Percentiles rank a stretch among this genome's conserved stretches.
Conservation (phyloP, 2,888 invertebrate genomes). For the Drosophila kuntzei region DNA sequence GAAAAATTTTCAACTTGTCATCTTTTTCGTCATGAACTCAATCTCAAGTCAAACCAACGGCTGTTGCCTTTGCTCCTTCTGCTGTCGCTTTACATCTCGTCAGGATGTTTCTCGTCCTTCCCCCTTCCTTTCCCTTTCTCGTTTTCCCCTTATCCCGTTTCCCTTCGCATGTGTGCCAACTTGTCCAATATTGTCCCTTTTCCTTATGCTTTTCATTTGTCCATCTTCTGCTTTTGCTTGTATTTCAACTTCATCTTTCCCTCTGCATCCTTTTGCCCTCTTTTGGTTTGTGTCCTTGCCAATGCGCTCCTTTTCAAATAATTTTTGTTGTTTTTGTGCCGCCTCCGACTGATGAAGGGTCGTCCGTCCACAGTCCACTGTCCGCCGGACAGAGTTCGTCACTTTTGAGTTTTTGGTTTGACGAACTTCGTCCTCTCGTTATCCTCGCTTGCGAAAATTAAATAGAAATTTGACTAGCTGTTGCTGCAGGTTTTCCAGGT, state of each 20-base stretch:
- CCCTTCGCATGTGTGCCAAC: conserved; percentile 60
- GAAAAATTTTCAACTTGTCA: conserved; percentile 82
- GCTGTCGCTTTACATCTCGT: conserved; percentile 75
- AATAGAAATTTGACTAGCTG: conserved; percentile 54
- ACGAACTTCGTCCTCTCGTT: conserved; percentile 68
- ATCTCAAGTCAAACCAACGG: conserved; percentile 78
- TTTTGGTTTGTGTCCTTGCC: conserved; percentile 44
- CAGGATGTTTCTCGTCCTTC: conserved; percentile 53
- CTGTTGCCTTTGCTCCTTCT: conserved; percentile 61
- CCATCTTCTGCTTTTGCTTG: conserved; percentile 68
- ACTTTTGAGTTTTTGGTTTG: conserved; percentile 72
- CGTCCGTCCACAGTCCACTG: conserved; percentile 22
- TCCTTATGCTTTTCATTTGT: conserved; percentile 79
- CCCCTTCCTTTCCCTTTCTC: not conserved
- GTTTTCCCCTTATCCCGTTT: conserved; percentile 5
- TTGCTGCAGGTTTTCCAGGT: conserved; percentile 24
- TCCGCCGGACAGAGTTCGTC: conserved; percentile 65
- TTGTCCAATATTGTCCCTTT: conserved; percentile 80
- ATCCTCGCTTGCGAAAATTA: conserved; percentile 41
- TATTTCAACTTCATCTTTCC: conserved; percentile 36
- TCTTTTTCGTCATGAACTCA: conserved; percentile 82
- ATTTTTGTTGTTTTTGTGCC: conserved; percentile 52
- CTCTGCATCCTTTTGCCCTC: conserved; percentile 37
- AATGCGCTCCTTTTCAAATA: conserved; percentile 30
- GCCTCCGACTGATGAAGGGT: conserved; percentile 51